Base-by-base conservation (phyloP, 2,113 vertebrate genomes). In the Ellobius talpinus region DNA sequence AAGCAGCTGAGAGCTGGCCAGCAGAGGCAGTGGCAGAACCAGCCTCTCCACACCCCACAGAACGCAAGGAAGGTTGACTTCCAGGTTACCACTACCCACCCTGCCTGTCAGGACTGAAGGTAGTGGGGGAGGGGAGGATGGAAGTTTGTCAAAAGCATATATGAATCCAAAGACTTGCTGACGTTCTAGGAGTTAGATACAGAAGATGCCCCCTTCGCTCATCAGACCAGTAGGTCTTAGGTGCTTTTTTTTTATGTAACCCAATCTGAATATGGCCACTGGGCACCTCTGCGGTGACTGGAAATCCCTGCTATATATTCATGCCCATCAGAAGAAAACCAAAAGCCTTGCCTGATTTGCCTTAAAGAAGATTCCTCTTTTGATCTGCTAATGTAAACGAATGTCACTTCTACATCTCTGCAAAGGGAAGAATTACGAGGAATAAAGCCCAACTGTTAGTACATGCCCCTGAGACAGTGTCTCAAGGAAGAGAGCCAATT, bases 321-420 rank as follows among this genome's bases (percentile, higher is more conserved):
- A 66, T 68, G 5, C 26, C 58, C 26, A 14, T 81, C 42, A 81
- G 61, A 47, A 45, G 61, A 65, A 47, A 55, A 77, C 66, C 19
- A 87, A 72, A 42, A 82, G 84, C 39, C 45, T n/a, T 91, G 23
- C 31, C 33, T 50, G 61, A 58, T 78, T 95, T 96, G 93, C 47
- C 68, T 86, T 70, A 42, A 72, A 85, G 58, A 76, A 12, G 73
- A 82, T 86, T 55, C 65, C 77, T 96, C 91, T 90, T 94, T 87
- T 79, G 50, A 96, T 96, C 85, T 65, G 24, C 29, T 88, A 70
- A 12, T 36, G 7, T 95, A 91, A 95, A 95, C 90, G 88, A 94
- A 96, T 74, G 94, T 79, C 92, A 97, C 26, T 73, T 96, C n/a
- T 85, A 31, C 36, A 61, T 84, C 52, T 96, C 76, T 97, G 86